These are phyloP conservation scores for Caprella mutica DNA, from an alignment of 2,888 invertebrate species.

Conservation along the genomic window DNA sequence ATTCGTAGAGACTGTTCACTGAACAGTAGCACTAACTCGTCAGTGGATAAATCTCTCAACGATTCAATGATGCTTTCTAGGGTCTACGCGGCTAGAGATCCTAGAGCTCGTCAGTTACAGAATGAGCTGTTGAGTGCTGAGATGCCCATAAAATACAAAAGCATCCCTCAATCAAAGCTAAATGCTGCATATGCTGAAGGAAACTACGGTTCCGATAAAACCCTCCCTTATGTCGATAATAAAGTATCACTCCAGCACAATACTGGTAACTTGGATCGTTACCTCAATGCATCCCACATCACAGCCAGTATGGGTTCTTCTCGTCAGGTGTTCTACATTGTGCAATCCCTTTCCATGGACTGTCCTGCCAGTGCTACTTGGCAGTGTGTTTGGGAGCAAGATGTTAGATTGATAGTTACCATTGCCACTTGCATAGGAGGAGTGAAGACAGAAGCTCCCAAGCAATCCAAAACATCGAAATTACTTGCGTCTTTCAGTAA, in stretches of 20 bases:
- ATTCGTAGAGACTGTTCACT: no score
- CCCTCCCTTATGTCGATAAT: conserved; percentile 83
- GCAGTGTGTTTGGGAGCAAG: conserved; percentile 83
- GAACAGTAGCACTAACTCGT: no score
- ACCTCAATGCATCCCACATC: conserved; percentile 84
- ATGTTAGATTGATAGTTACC: conserved; percentile 67
- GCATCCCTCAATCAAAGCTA: conserved; percentile 61
- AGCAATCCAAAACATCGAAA: neutral
- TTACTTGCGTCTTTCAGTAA: conserved; percentile 1
- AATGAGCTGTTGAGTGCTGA: conserved; percentile 36
- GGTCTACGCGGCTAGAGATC: conserved; percentile 2
- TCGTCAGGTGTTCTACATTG: conserved; percentile 75
- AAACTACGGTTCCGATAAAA: conserved; percentile 53
- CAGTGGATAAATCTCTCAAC: no score
- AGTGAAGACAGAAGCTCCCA: conserved; percentile 39
- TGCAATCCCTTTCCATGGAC: conserved; percentile 59
- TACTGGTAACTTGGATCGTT: conserved; percentile 71
- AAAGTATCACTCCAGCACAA: conserved; percentile 69
- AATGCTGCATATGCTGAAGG: conserved; percentile 52
- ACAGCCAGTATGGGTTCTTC: conserved; percentile 48
- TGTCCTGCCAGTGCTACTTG: conserved; percentile 57
- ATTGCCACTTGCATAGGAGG: conserved; percentile 50
- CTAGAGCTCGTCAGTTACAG: conserved; percentile 36
- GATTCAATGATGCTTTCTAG: conserved; percentile 1
- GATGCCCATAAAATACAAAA: conserved; percentile 66